Evolutionary conservation across 30 jellyfish, hydroid and myxozoan genomes (phyloP).

Genomic region (Pseudorhiza aurosa): DNA sequence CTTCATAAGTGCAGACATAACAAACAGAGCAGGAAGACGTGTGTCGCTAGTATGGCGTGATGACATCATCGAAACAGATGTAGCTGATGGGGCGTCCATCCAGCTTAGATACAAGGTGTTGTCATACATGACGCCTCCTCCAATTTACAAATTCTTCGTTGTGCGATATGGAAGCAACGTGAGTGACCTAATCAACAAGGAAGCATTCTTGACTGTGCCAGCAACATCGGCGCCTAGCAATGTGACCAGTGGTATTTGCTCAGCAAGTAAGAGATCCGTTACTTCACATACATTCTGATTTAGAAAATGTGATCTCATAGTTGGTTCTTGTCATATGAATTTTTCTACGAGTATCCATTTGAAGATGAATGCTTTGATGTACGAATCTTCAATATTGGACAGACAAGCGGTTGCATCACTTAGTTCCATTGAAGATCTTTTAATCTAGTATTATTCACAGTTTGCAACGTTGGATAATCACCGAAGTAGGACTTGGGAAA

Average conservation of each 20-base stretch:
- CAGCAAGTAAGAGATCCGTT: constrained; percentile 93
- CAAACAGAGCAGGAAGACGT: constrained; percentile 90
- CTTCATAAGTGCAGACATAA: constrained; percentile 69
- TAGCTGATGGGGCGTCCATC: constrained; percentile 85
- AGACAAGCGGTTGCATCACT: too few species aligned
- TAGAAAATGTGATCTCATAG: too few species aligned
- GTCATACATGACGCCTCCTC: constrained; percentile 74
- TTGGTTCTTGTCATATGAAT: too few species aligned
- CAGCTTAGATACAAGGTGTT: constrained; percentile 66
- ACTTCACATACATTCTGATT: too few species aligned
- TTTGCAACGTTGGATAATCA: too few species aligned
- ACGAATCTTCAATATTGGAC: too few species aligned
- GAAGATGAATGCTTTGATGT: too few species aligned
- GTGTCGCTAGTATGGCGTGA: constrained; percentile 96
- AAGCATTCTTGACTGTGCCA: constrained; percentile 34
- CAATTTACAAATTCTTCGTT: constrained; percentile 69
- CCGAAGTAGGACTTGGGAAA: too few species aligned
- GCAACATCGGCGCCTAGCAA: constrained; percentile 55
- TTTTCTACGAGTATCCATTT: too few species aligned
- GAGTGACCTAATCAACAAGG: constrained; percentile 78
- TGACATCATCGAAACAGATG: constrained; percentile 88
- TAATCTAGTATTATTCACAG: too few species aligned
- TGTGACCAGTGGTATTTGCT: constrained; percentile 65
- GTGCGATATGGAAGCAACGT: constrained; percentile 92
- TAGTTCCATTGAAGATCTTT: too few species aligned